These are phyloP conservation scores for Melitaea athalia DNA, from an alignment of 2,888 invertebrate genomes.

Conservation along the genomic window DNA sequence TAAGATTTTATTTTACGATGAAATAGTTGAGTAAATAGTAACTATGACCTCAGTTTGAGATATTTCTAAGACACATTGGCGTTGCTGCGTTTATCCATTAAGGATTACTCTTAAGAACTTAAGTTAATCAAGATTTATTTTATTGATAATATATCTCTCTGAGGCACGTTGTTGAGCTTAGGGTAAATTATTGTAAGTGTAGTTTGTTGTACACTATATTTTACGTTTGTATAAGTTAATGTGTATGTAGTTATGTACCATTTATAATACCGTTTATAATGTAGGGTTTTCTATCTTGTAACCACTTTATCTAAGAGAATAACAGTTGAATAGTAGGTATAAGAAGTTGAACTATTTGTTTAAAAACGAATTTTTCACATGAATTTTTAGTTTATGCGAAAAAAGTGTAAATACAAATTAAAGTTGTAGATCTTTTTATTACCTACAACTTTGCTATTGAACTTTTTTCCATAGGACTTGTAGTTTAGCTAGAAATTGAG, in stretches of 20 bases:
- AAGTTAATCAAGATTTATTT: not conserved
- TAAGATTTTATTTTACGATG: not conserved
- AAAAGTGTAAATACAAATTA: too few relatives aligned
- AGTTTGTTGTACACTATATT: not conserved
- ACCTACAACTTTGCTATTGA: too few relatives aligned
- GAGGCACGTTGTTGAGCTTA: not conserved
- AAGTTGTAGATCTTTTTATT: too few relatives aligned
- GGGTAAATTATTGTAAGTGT: not conserved
- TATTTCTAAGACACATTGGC: not conserved
- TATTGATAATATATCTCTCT: conserved; percentile 3
- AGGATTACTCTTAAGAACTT: conserved; percentile 6
- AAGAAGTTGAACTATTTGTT: too few relatives aligned
- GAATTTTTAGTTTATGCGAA: too few relatives aligned
- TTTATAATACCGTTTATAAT: too few relatives aligned
- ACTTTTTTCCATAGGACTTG: too few relatives aligned
- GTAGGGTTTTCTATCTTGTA: too few relatives aligned
- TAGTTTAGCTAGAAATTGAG: too few relatives aligned
- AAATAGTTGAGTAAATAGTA: not conserved
- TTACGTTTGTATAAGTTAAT: not conserved
- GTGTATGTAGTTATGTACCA: not conserved
- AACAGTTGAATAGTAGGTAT: too few relatives aligned
- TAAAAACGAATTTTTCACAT: too few relatives aligned
- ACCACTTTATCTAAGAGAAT: too few relatives aligned
- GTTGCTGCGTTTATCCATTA: conserved; percentile 6
- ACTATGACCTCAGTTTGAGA: conserved; percentile 1